Percentiles rank a stretch among this genome's conserved stretches.
phyloP scores from a whole-genome alignment of 2,888 invertebrate genomes.

The Alcis repandata region DNA sequence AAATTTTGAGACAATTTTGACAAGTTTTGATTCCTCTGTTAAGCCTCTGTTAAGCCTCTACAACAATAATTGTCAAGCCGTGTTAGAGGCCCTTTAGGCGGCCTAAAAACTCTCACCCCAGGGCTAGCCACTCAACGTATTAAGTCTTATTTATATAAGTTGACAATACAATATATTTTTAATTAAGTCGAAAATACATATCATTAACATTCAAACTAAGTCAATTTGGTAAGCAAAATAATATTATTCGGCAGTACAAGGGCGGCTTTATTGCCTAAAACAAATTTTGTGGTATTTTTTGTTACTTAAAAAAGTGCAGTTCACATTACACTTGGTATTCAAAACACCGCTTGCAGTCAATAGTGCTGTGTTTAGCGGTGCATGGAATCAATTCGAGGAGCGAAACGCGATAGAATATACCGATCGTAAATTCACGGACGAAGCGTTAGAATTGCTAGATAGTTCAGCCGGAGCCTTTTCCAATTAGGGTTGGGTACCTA shows the following conservation, averaged over 20 bases:
- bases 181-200: too few relatives aligned
- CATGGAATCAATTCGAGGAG: constrained; percentile 31
- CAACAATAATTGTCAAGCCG: too few relatives aligned
- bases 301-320: background rate
- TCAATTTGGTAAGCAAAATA: too few relatives aligned
- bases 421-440: constrained; percentile 27
- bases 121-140: too few relatives aligned
- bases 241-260: too few relatives aligned
- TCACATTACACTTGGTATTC: constrained; percentile 9
- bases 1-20: background rate
- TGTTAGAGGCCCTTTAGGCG: too few relatives aligned
- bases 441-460: constrained; percentile 25
- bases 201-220: too few relatives aligned
- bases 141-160: too few relatives aligned
- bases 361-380: constrained; percentile 15
- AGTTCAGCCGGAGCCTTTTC: constrained; percentile 20
- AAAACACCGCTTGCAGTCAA: constrained; percentile 6
- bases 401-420: constrained; percentile 22
- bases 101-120: too few relatives aligned
- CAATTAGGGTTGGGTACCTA: constrained; percentile 10
- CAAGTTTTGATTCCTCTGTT: background rate
- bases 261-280: too few relatives aligned
- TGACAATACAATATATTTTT: too few relatives aligned
- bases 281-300: background rate
- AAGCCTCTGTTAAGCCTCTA: too few relatives aligned